These are phyloP conservation scores for Troides helena DNA, from an alignment of 2,888 invertebrate species.

Conservation along the genomic window DNA sequence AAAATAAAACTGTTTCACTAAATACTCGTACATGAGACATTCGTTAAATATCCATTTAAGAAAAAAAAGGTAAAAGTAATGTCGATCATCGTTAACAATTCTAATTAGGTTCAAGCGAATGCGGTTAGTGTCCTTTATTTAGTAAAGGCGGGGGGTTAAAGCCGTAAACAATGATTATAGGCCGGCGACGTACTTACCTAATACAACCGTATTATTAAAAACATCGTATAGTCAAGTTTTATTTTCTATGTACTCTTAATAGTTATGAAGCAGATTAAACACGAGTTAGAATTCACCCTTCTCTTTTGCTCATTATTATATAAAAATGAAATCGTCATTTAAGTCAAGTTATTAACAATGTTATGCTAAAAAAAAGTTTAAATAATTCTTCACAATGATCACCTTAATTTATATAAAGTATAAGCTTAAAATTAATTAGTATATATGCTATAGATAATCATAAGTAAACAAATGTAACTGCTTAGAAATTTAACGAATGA, in stretches of 20 bases:
- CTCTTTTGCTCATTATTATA: too few relatives aligned
- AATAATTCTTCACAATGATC: too few relatives aligned
- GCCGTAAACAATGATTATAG: slow-evolving; percentile 22
- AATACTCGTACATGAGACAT: not conserved
- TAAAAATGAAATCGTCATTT: too few relatives aligned
- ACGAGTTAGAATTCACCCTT: too few relatives aligned
- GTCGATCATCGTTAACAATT: slow-evolving; percentile 3
- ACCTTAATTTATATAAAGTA: too few relatives aligned
- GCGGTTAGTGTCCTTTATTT: slow-evolving; percentile 12
- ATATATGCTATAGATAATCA: too few relatives aligned
- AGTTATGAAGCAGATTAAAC: not conserved
- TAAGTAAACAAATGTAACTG: too few relatives aligned
- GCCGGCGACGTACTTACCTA: slow-evolving; percentile 15
- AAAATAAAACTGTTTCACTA: not conserved
- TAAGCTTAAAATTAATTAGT: too few relatives aligned
- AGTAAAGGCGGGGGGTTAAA: slow-evolving; percentile 15
- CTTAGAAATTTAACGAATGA: too few relatives aligned
- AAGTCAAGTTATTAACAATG: too few relatives aligned
- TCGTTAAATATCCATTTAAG: not conserved
- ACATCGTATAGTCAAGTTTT: not conserved
- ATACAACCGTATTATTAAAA: not conserved
- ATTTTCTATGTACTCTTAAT: not conserved
- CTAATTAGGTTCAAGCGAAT: slow-evolving; percentile 1
- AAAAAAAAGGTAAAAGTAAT: not conserved
- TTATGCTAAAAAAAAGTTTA: too few relatives aligned